Conservation (phyloP, 2,888 invertebrate species). For the Agonopterix arenella region DNA sequence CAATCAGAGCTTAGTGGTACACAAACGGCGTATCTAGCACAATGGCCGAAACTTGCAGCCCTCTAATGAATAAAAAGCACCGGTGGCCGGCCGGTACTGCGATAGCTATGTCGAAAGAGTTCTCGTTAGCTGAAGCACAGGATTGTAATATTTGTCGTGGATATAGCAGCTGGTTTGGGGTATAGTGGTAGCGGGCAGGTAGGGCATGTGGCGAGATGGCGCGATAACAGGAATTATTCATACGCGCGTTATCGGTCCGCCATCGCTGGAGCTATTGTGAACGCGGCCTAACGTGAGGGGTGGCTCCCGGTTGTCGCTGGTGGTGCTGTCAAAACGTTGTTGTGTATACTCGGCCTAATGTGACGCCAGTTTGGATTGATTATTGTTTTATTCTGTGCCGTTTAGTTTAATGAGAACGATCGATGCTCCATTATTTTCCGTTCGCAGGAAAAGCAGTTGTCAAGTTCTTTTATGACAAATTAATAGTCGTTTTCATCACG, state of each 20-base stretch:
- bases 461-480: neutral
- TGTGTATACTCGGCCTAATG: conserved; percentile 61
- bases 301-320: conserved; percentile 64
- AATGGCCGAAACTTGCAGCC: conserved; percentile 66
- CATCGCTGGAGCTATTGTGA: conserved; percentile 71
- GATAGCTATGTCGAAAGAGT: conserved; percentile 21
- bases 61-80: conserved; percentile 69
- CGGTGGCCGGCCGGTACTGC: conserved; percentile 52
- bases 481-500: too few species aligned
- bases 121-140: conserved; percentile 24
- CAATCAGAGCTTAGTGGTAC: conserved; percentile 63
- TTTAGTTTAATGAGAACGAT: conserved; percentile 37
- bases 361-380: conserved; percentile 56
- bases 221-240: conserved; percentile 76
- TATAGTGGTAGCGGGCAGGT: conserved; percentile 67
- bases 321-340: conserved; percentile 68
- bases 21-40: conserved; percentile 63
- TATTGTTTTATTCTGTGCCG: conserved; percentile 56
- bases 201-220: conserved; percentile 75
- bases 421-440: conserved; percentile 25
- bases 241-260: conserved; percentile 71
- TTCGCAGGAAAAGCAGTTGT: conserved; percentile 4
- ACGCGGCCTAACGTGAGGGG: conserved; percentile 66
- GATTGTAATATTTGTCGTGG: conserved; percentile 11
- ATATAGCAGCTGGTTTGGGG: conserved; percentile 33